Percentiles rank a stretch among this genome's conserved stretches.
Evolutionary conservation across 2,888 invertebrate genomes (phyloP).

Genomic region (Ophion ellenae): DNA sequence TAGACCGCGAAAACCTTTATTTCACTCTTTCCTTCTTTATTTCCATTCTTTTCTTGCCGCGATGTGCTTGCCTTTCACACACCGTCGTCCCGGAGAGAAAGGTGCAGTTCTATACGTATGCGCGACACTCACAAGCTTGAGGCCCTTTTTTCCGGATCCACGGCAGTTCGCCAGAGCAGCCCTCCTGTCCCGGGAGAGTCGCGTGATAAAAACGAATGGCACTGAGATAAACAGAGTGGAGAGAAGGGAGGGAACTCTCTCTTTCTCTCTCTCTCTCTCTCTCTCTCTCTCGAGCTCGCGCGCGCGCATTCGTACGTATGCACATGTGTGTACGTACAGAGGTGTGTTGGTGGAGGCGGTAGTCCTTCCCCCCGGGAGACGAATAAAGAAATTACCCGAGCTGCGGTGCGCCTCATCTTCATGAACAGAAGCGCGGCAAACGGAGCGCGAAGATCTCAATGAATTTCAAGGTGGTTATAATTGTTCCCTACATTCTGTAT

Average conservation of each 20-base stretch:
- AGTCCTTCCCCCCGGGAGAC: conserved; percentile 69
- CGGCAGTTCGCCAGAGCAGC: conserved; percentile 48
- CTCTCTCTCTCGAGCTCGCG: too few species aligned
- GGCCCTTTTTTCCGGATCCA: conserved; percentile 33
- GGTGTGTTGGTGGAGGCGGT: not conserved
- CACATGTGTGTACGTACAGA: conserved; percentile 51
- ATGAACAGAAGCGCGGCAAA: conserved; percentile 9
- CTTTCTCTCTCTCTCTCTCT: too few species aligned
- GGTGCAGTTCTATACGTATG: conserved; percentile 43
- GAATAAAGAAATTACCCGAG: conserved; percentile 83
- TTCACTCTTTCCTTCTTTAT: not conserved
- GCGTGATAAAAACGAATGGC: conserved; percentile 83
- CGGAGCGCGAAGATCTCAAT: conserved; percentile 70
- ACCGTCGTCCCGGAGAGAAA: conserved; percentile 22
- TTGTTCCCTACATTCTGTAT: conserved; percentile 23
- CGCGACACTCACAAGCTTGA: conserved; percentile 32
- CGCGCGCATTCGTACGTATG: conserved; percentile 49
- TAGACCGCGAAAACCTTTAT: conserved; percentile 54
- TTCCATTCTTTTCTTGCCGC: too few species aligned
- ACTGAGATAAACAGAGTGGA: conserved; percentile 74
- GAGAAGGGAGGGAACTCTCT: conserved; percentile 56
- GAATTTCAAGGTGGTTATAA: conserved; percentile 69
- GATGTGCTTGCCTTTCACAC: conserved; percentile 38
- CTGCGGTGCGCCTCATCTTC: conserved; percentile 50
- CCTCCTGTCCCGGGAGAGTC: conserved; percentile 62